Percentiles rank a stretch among this genome's conserved stretches.
phyloP scores from a whole-genome alignment of 1,140 invertebrate genomes.

The Brachionus paranguensis region DNA sequence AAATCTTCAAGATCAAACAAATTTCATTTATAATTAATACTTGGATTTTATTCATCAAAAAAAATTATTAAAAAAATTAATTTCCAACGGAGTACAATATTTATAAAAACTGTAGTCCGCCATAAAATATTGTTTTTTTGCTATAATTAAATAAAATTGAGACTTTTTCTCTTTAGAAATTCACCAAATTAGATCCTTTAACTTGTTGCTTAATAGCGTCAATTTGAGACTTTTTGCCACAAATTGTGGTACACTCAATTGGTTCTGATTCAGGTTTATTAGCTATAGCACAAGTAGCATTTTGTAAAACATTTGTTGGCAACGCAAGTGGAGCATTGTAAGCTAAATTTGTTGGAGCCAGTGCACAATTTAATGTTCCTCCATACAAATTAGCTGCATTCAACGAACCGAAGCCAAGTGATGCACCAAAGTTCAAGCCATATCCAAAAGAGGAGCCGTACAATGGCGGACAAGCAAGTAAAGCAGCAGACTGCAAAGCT shows the following conservation, averaged over 20 bases:
- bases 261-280: neutral
- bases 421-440: neutral
- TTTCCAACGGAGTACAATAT: neutral
- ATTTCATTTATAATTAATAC: neutral
- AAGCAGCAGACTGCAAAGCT: neutral
- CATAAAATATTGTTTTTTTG: neutral
- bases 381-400: neutral
- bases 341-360: neutral
- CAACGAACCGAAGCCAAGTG: neutral
- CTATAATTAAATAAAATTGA: neutral
- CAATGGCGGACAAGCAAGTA: neutral
- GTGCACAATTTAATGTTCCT: neutral
- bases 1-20: neutral
- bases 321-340: neutral
- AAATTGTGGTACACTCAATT: conserved; percentile 6
- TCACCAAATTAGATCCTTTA: neutral
- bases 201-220: neutral
- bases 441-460: neutral
- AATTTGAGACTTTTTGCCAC: conserved; percentile 3
- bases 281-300: neutral
- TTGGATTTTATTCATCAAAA: neutral
- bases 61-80: neutral
- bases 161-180: neutral
- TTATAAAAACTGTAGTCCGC: neutral
- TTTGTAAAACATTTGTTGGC: neutral